Evolutionary conservation across 2,113 vertebrate species (phyloP).

Genomic region (Melanocharis versteri): DNA sequence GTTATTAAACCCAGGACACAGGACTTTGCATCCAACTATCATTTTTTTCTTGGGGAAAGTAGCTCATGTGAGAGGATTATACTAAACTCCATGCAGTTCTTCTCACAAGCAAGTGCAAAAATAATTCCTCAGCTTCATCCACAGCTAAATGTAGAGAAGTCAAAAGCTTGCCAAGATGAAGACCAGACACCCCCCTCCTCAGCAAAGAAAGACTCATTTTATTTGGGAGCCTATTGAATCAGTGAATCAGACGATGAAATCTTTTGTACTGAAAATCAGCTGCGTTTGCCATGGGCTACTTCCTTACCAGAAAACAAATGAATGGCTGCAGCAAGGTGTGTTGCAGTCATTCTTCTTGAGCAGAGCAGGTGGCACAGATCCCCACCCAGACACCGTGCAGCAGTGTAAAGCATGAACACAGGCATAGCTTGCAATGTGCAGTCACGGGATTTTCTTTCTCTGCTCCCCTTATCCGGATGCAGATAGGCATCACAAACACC

Average conservation of each 20-base stretch:
- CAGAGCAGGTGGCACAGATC: not conserved
- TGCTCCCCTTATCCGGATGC: not conserved
- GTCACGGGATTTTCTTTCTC: not conserved
- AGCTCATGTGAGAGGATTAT: not conserved
- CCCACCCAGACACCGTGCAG: accelerated
- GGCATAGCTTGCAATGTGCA: not conserved
- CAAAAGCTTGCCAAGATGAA: not conserved
- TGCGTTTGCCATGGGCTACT: not conserved
- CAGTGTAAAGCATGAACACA: not conserved
- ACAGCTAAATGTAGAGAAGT: not conserved
- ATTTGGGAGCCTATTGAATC: not conserved
- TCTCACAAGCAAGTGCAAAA: not conserved
- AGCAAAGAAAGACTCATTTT: not conserved
- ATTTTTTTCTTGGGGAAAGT: not conserved
- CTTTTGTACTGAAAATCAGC: not conserved
- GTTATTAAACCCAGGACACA: not conserved
- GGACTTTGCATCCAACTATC: not conserved
- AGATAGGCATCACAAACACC: not conserved
- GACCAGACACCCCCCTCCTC: not conserved
- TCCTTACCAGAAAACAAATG: not conserved
- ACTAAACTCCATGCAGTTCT: not conserved
- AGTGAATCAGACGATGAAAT: not conserved
- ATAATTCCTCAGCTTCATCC: not conserved
- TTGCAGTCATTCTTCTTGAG: not conserved
- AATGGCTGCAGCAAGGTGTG: not conserved